Percentiles rank a stretch among this genome's conserved stretches.
Conservation (phyloP, 2,113 vertebrate genomes). For the Rhynchopsitta pachyrhyncha region DNA sequence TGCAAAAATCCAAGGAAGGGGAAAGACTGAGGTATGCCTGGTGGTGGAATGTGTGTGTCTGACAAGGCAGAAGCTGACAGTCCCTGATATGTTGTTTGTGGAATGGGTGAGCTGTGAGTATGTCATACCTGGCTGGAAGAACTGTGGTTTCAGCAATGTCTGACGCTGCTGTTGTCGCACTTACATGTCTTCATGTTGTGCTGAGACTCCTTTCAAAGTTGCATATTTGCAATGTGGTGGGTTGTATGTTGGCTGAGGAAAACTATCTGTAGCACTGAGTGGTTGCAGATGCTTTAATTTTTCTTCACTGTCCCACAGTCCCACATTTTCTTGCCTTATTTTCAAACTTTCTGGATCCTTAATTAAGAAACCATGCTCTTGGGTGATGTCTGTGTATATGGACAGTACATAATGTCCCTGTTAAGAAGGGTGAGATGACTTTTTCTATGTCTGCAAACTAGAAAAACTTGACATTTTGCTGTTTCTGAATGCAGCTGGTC, state of each 20-base stretch:
- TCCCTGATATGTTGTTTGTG: neutral
- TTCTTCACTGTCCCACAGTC: neutral
- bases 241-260: neutral
- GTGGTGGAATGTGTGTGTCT: neutral
- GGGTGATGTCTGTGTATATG: neutral
- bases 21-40: neutral
- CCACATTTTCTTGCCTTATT: neutral
- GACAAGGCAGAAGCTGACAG: neutral
- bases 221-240: neutral
- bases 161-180: neutral
- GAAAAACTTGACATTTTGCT: neutral
- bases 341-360: neutral
- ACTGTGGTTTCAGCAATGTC: neutral
- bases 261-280: neutral
- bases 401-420: neutral
- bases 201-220: neutral
- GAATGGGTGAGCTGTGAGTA: neutral
- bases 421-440: neutral
- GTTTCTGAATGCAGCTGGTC: neutral
- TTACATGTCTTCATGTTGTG: neutral
- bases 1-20: neutral
- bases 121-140: neutral
- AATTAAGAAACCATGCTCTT: neutral
- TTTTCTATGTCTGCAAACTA: neutral
- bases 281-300: neutral